Conservation (phyloP, 1,140 invertebrate species). For the Leguminivora glycinivorella region DNA sequence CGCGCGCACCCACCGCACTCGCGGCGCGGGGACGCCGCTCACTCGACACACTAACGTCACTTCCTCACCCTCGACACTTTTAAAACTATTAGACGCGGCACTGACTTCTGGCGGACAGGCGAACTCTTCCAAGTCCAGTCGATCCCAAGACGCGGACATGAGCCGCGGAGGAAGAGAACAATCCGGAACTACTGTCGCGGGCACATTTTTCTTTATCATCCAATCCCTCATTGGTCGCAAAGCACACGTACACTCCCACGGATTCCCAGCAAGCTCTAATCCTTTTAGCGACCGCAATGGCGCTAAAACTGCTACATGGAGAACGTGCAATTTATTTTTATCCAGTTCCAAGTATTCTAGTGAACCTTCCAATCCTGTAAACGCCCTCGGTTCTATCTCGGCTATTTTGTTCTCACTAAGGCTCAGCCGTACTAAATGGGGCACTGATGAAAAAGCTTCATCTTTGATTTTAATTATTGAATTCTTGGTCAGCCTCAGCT, state of each 20-base stretch:
- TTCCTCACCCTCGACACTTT: conserved; percentile 84
- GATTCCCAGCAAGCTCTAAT: conserved; percentile 86
- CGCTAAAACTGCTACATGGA: conserved; percentile 83
- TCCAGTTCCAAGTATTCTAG: conserved; percentile 88
- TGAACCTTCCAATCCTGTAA: conserved; percentile 84
- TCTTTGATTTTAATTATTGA: conserved; percentile 84
- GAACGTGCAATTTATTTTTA: conserved; percentile 84
- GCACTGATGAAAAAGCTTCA: conserved; percentile 84
- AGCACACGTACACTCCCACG: conserved; percentile 90
- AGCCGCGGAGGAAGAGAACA: conserved; percentile 83
- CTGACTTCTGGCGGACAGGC: conserved; percentile 86
- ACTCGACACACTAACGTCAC: conserved; percentile 87
- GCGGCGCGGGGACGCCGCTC: conserved; percentile 84
- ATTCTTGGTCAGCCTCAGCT: conserved; percentile 86
- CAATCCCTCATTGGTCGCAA: conserved; percentile 86
- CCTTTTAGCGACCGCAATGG: conserved; percentile 85
- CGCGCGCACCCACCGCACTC: conserved; percentile 79
- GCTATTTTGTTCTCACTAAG: conserved; percentile 85
- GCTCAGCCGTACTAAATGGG: conserved; percentile 86
- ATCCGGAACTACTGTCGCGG: conserved; percentile 81
- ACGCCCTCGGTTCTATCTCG: conserved; percentile 84
- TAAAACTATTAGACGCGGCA: conserved; percentile 78
- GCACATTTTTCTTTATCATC: conserved; percentile 88
- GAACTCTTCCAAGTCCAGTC: conserved; percentile 88
- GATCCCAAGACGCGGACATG: conserved; percentile 84